Conservation (phyloP, 2,113 vertebrate genomes). For the Pituophis catenifer region DNA sequence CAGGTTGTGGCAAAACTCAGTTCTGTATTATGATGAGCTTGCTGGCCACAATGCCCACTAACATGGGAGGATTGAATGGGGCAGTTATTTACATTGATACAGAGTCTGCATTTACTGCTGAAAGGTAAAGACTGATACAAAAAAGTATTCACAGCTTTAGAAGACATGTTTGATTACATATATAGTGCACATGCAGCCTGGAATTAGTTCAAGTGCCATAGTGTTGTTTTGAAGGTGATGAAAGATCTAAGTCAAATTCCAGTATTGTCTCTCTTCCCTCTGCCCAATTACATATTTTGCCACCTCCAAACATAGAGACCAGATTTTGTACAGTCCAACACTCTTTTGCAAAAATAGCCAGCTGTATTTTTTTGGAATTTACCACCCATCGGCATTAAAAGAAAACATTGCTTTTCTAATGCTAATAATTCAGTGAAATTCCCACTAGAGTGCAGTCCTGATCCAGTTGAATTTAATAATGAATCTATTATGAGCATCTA, state of each 20-base stretch:
- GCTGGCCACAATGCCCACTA: slow-evolving; percentile 75
- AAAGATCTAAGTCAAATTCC: neutral
- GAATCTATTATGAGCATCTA: neutral
- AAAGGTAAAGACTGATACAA: slow-evolving; percentile 69
- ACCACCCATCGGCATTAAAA: neutral
- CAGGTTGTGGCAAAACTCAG: slow-evolving; percentile 86
- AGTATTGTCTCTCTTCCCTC: neutral
- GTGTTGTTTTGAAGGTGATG: neutral
- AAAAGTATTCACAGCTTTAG: neutral
- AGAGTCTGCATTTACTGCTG: slow-evolving; percentile 82
- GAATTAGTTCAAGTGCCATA: neutral
- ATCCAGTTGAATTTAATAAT: neutral
- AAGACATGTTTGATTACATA: neutral
- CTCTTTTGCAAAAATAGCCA: neutral
- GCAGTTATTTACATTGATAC: slow-evolving; percentile 82
- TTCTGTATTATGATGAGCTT: slow-evolving; percentile 83
- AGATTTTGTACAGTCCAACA: neutral
- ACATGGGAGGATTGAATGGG: slow-evolving; percentile 77
- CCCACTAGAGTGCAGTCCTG: neutral
- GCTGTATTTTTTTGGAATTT: neutral
- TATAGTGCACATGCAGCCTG: neutral
- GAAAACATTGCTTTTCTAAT: neutral
- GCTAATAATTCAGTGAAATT: neutral
- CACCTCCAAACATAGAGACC: neutral
- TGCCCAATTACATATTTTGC: neutral